Evolutionary conservation across 2,888 invertebrate species (phyloP).

Genomic region (Melipona beecheii): DNA sequence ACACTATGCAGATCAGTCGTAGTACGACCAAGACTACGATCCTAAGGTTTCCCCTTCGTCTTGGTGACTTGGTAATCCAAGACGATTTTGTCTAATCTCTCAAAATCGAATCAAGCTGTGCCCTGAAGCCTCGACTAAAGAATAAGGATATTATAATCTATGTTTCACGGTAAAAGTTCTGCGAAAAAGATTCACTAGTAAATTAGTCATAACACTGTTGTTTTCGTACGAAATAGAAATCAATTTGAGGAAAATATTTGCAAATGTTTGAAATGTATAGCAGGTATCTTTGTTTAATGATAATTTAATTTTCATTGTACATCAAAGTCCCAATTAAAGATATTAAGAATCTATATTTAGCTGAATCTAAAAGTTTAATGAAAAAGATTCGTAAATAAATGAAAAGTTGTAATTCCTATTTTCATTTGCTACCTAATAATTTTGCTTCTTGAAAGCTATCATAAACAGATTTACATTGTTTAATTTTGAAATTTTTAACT

Average conservation of each 20-base stretch:
- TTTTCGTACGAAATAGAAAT: not conserved
- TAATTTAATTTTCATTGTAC: not conserved
- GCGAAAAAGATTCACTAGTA: not conserved
- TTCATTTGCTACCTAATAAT: no score
- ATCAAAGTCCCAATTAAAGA: no score
- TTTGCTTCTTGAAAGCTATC: no score
- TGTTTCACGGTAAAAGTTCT: not conserved
- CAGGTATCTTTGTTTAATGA: not conserved
- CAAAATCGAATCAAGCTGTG: conserved; percentile 68
- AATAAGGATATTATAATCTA: conserved; percentile 47
- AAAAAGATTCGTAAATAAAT: no score
- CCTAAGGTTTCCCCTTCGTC: conserved; percentile 81
- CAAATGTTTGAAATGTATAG: not conserved
- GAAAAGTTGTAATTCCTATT: no score
- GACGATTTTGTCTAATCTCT: conserved; percentile 71
- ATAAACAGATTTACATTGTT: no score
- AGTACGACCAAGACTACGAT: conserved; percentile 77
- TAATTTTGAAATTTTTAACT: no score
- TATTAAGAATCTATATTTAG: no score
- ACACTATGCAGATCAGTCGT: conserved; percentile 68
- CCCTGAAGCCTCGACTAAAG: conserved; percentile 64
- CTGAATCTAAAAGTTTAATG: no score
- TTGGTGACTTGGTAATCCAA: conserved; percentile 79
- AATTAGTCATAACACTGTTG: not conserved
- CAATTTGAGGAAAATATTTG: not conserved